phyloP scores from a whole-genome alignment of 2,888 invertebrate genomes.

The Nomada fabriciana region DNA sequence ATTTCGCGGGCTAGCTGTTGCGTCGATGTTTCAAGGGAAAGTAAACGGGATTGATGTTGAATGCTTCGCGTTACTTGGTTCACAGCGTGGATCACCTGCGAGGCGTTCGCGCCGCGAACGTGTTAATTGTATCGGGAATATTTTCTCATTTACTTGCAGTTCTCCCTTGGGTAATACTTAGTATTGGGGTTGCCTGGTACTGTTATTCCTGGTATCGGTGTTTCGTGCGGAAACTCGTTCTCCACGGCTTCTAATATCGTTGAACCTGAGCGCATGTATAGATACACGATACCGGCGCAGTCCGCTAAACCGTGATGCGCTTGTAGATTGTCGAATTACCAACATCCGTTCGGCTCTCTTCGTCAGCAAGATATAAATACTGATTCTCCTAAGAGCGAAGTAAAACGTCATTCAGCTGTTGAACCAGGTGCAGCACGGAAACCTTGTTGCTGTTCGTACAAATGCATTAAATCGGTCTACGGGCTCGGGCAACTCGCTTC shows the following conservation, averaged over 20 bases:
- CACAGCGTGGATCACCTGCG: no score
- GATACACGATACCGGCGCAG: neutral
- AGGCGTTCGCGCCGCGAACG: no score
- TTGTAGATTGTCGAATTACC: conserved; percentile 19
- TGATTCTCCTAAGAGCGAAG: conserved; percentile 2
- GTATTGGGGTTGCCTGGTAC: no score
- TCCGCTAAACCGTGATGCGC: neutral
- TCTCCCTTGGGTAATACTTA: no score
- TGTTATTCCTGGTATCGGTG: neutral
- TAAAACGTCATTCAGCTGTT: neutral
- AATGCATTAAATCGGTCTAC: neutral
- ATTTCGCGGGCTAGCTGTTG: no score
- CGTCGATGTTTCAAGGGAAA: no score
- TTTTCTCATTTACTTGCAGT: no score
- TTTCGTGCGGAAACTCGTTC: neutral
- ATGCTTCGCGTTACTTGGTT: no score
- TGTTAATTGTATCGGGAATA: no score
- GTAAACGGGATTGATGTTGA: no score
- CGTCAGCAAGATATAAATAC: conserved; percentile 30
- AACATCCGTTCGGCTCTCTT: neutral
- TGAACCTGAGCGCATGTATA: neutral
- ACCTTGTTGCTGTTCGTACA: conserved; percentile 3
- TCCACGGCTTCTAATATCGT: neutral
- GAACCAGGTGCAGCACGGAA: conserved; percentile 15
- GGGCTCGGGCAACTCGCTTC: neutral